These are phyloP conservation scores for Athripsodes cinereus DNA, from an alignment of 2,888 invertebrate species.

Conservation along the genomic window DNA sequence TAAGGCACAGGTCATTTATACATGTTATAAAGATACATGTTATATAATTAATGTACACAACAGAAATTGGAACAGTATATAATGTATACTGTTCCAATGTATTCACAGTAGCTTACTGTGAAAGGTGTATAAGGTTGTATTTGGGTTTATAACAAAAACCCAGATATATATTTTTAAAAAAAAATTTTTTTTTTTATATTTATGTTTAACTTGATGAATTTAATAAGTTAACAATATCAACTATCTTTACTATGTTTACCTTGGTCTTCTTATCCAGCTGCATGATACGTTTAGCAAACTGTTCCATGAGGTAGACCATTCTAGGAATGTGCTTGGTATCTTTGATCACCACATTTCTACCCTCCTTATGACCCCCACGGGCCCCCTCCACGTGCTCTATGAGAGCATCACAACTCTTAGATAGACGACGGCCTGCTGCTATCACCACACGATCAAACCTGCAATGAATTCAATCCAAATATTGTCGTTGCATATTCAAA, in stretches of 20 bases:
- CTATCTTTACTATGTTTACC: slow-evolving; percentile 33
- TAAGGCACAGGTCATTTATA: too few species aligned
- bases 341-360: slow-evolving; percentile 44
- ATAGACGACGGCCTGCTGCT: slow-evolving; percentile 53
- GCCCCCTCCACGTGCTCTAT: slow-evolving; percentile 52
- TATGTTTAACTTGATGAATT: too few species aligned
- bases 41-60: too few species aligned
- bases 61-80: too few species aligned
- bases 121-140: too few species aligned
- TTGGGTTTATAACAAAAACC: too few species aligned
- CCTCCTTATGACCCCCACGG: slow-evolving; percentile 25
- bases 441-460: slow-evolving; percentile 54
- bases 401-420: slow-evolving; percentile 50
- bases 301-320: slow-evolving; percentile 59
- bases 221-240: too few species aligned
- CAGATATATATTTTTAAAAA: too few species aligned
- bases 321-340: slow-evolving; percentile 60
- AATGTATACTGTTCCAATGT: too few species aligned
- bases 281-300: slow-evolving; percentile 54
- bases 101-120: too few species aligned
- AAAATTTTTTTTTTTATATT: too few species aligned
- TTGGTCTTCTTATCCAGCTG: slow-evolving; percentile 55
- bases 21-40: too few species aligned
- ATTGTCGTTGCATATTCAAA: not conserved
- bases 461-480: slow-evolving; percentile 19